These are phyloP conservation scores for Passer domesticus DNA, from an alignment of 2,113 vertebrate genomes.

Conservation along the genomic window DNA sequence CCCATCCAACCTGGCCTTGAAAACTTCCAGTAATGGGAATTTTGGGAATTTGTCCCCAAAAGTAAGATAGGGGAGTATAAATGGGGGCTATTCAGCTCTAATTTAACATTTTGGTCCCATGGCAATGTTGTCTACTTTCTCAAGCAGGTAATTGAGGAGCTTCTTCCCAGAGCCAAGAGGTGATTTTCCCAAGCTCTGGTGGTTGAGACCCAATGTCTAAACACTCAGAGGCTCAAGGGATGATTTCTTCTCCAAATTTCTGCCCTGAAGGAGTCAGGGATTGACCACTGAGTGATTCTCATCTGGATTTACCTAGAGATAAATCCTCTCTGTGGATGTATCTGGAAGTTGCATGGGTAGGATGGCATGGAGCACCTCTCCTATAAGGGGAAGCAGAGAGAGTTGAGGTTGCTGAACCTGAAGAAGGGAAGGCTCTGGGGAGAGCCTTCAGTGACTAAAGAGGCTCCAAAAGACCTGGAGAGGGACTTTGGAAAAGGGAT, in stretches of 20 bases:
- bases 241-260: neutral
- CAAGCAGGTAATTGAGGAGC: accelerated
- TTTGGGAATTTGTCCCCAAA: neutral
- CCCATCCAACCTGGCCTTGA: neutral
- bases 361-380: neutral
- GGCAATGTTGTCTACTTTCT: accelerated
- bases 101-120: neutral
- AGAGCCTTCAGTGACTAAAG: neutral
- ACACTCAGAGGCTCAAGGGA: neutral
- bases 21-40: neutral
- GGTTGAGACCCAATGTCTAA: no score
- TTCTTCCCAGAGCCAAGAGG: no score
- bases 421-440: neutral
- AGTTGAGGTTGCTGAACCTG: neutral
- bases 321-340: neutral
- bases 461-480: neutral
- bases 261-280: neutral
- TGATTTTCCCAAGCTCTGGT: no score
- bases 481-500: neutral
- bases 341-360: accelerated
- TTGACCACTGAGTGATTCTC: neutral
- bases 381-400: neutral
- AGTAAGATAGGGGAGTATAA: neutral
- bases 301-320: neutral
- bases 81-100: neutral